Conservation (phyloP, 2,797 vertebrate genomes). For the Parauchenoglanis punctatus region DNA sequence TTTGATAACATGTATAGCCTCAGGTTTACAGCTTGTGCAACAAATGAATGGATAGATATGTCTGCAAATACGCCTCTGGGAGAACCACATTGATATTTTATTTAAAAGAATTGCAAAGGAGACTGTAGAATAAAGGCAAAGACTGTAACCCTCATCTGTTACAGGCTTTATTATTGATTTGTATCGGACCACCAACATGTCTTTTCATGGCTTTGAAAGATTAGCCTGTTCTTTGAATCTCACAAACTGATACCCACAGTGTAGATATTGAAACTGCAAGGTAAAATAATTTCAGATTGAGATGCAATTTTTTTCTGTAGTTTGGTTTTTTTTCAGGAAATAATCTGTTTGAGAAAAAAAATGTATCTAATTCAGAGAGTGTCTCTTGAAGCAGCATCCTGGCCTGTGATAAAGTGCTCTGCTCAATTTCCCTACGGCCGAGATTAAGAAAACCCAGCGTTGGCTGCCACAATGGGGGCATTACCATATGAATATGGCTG, state of each 20-base stretch:
- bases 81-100: constrained; percentile 43
- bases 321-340: constrained; percentile 20
- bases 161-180: constrained; percentile 37
- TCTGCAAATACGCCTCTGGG: constrained; percentile 45
- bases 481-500: constrained; percentile 86
- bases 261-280: constrained; percentile 42
- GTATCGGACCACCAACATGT: constrained; percentile 27
- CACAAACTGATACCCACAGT: constrained; percentile 13
- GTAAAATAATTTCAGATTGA: constrained; percentile 63
- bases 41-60: constrained; percentile 45
- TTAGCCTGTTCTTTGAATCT: constrained; percentile 43
- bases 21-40: constrained; percentile 44
- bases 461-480: constrained; percentile 76
- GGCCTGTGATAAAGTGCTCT: constrained; percentile 51
- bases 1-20: constrained; percentile 34
- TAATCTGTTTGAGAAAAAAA: constrained; percentile 44
- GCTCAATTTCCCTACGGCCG: constrained; percentile 63
- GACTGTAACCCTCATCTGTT: constrained; percentile 38
- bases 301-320: constrained; percentile 60
- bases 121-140: constrained; percentile 24
- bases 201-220: constrained; percentile 35
- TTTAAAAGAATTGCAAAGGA: constrained; percentile 41
- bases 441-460: constrained; percentile 79
- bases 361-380: constrained; percentile 47
- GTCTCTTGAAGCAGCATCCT: constrained; percentile 68